These are phyloP conservation scores for Alligator sinensis DNA, from an alignment of 2,113 vertebrate genomes.

Conservation along the genomic window DNA sequence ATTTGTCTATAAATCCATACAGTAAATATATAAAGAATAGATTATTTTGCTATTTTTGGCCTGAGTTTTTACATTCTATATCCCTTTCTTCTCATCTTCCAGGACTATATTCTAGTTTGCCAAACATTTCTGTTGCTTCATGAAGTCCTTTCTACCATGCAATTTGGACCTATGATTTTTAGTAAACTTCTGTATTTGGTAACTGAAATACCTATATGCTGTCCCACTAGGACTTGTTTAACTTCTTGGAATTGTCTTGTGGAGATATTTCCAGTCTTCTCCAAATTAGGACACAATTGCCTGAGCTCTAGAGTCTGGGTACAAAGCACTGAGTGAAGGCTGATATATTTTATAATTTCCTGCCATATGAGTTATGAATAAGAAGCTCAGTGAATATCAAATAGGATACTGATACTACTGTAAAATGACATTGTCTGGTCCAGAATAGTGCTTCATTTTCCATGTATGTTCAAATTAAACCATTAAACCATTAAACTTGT, in stretches of 20 bases:
- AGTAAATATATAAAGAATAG: not conserved
- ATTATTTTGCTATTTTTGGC: not conserved
- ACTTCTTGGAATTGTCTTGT: not conserved
- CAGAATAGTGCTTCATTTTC: conserved; percentile 30
- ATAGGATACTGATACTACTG: not conserved
- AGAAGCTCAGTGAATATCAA: conserved; percentile 9
- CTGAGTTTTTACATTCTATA: not conserved
- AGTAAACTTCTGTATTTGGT: not conserved
- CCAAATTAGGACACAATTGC: not conserved
- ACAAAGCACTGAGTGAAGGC: not conserved
- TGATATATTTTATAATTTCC: fast-evolving
- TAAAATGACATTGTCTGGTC: not conserved
- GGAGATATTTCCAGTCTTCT: conserved; percentile 6
- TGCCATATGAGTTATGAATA: not conserved
- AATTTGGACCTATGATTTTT: not conserved
- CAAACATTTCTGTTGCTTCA: not conserved
- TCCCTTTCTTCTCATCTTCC: not conserved
- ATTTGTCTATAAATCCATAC: not conserved
- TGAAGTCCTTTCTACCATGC: not conserved
- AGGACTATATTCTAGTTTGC: not conserved
- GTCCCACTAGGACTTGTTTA: conserved; percentile 4
- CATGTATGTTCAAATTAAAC: conserved; percentile 32
- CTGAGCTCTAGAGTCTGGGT: not conserved
- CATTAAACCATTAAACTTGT: too few relatives aligned
- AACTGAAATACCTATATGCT: not conserved